A percentile compares a stretch with the other conserved stretches of the same genome.
Evolutionary conservation across 92 coral and sea anemone genomes (phyloP).

Genomic region (Meandrina meandrites): DNA sequence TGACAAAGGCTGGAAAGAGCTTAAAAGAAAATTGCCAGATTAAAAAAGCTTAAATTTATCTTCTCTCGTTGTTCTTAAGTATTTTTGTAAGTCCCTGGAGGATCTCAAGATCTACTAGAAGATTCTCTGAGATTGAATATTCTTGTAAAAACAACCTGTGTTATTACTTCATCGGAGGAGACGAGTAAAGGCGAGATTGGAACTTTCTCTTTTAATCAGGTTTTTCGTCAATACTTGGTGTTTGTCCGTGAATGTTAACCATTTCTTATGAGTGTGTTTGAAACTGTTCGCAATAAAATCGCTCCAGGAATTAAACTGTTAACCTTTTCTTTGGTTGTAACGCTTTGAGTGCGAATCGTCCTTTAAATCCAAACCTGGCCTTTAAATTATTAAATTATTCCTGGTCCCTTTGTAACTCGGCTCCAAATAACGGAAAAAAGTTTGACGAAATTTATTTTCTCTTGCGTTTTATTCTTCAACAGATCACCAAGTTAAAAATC

Average conservation of each 20-base stretch:
- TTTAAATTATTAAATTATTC: constrained; percentile 39
- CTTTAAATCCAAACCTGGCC: constrained; percentile 14
- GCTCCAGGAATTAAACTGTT: constrained; percentile 18
- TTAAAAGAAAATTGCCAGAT: background rate
- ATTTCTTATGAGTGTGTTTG: background rate
- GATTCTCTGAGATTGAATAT: constrained; percentile 1
- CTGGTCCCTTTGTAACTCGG: constrained; percentile 32
- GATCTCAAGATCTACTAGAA: background rate
- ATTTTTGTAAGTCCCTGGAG: background rate
- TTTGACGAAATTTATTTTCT: background rate
- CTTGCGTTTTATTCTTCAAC: background rate
- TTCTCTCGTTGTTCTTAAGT: background rate
- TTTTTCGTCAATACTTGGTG: background rate
- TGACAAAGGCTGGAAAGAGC: constrained; percentile 1
- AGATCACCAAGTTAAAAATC: constrained; percentile 97
- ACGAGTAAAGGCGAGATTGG: background rate
- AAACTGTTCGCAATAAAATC: background rate
- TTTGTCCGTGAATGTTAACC: background rate
- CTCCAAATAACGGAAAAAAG: background rate
- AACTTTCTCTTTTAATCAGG: background rate
- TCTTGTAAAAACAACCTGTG: constrained; percentile 2
- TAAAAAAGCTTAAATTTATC: background rate
- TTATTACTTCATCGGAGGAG: background rate
- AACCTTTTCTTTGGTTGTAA: constrained; percentile 17
- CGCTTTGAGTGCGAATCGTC: constrained; percentile 4